These are phyloP conservation scores for Nyctibius bracteatus DNA, from an alignment of 2,113 vertebrate genomes.

Conservation along the genomic window DNA sequence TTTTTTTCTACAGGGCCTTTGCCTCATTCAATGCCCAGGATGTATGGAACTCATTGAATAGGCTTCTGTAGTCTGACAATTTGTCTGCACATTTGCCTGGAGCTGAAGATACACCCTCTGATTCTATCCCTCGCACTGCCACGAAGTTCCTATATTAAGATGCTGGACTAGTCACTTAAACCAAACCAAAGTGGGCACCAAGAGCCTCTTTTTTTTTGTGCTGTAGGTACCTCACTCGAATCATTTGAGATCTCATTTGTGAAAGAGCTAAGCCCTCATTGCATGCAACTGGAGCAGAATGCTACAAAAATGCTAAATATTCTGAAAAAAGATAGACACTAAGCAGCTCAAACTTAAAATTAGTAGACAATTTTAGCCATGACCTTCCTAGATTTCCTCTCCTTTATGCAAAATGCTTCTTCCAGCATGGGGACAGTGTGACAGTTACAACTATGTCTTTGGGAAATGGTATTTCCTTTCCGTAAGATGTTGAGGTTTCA, in stretches of 20 bases:
- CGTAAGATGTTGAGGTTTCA: background rate
- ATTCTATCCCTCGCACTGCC: background rate
- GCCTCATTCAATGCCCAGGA: constrained; percentile 12
- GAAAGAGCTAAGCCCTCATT: background rate
- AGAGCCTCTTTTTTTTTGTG: background rate
- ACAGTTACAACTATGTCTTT: background rate
- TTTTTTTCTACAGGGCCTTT: constrained; percentile 27
- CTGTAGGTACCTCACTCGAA: background rate
- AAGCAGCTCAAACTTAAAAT: background rate
- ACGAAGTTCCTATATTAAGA: background rate
- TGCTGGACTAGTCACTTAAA: background rate
- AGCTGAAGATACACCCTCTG: constrained; percentile 25
- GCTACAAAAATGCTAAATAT: background rate
- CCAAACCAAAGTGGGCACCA: background rate
- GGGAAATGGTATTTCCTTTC: background rate
- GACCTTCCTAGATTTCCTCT: background rate
- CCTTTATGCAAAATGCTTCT: background rate
- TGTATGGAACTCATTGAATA: constrained; percentile 36
- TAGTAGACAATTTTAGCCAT: background rate
- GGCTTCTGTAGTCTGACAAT: constrained; percentile 17
- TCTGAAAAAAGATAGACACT: background rate
- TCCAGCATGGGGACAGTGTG: background rate
- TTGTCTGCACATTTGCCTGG: constrained; percentile 13
- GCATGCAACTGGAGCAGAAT: background rate
- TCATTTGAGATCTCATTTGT: background rate